Evolutionary conservation across 2,113 vertebrate species (phyloP).

Genomic region (Pangasianodon hypophthalmus): DNA sequence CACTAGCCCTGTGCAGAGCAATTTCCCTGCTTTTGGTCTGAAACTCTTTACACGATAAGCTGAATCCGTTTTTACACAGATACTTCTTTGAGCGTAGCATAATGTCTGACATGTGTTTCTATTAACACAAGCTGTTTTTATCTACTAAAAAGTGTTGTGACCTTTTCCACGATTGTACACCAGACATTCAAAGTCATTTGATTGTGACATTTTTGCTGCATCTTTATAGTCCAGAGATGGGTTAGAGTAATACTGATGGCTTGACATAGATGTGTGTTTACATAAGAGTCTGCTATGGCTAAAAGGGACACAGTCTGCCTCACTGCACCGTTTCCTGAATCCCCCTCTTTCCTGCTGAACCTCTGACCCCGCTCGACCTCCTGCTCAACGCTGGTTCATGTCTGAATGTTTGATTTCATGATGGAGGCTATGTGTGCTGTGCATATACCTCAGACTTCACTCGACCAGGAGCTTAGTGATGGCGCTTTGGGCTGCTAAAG

Average conservation of each 20-base stretch:
- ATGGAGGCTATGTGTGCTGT: neutral
- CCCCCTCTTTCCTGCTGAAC: neutral
- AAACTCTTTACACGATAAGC: neutral
- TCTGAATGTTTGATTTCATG: neutral
- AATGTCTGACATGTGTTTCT: neutral
- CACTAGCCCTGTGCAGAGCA: neutral
- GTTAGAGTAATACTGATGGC: neutral
- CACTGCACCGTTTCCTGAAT: conserved; percentile 10
- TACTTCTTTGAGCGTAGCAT: neutral
- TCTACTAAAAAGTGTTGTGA: neutral
- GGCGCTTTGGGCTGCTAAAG: neutral
- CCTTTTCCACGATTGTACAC: neutral
- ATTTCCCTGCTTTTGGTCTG: neutral
- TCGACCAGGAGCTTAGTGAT: conserved; percentile 31
- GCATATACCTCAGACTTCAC: neutral
- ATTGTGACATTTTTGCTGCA: neutral
- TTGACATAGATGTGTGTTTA: conserved; percentile 12
- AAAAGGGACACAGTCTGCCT: neutral
- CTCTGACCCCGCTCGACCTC: neutral
- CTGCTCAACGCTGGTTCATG: neutral
- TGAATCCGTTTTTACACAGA: neutral
- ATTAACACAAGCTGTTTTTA: neutral
- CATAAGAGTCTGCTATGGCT: neutral
- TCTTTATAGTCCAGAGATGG: neutral
- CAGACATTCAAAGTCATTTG: neutral